Evolutionary conservation across 30 jellyfish, hydroid and myxozoan genomes (phyloP).

Genomic region (Aurelia sp.): DNA sequence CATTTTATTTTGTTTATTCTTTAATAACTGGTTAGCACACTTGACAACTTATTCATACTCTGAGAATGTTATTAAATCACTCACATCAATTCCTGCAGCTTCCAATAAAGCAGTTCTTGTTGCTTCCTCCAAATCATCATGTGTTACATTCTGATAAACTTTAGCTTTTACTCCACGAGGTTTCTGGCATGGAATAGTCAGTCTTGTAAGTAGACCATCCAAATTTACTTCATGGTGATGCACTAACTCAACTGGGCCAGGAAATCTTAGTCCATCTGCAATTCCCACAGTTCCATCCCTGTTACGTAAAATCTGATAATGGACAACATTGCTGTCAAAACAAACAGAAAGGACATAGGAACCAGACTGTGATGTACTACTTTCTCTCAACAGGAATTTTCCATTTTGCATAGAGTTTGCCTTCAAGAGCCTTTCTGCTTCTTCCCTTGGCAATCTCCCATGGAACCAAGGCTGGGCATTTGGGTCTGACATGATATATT

Average conservation of each 20-base stretch:
- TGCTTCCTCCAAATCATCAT: conserved; percentile 94
- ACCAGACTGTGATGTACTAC: conserved; percentile 73
- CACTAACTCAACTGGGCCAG: conserved; percentile 95
- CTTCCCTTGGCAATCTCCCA: conserved; percentile 92
- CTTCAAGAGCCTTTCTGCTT: conserved; percentile 74
- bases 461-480: conserved; percentile 94
- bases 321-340: conserved; percentile 80
- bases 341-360: conserved; percentile 87
- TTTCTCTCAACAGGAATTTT: conserved; percentile 86
- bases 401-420: conserved; percentile 82
- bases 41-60: too few species aligned
- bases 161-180: conserved; percentile 91
- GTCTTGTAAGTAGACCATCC: conserved; percentile 89
- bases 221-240: conserved; percentile 89
- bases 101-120: conserved; percentile 73
- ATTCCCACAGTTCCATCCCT: conserved; percentile 95
- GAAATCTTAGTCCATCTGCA: conserved; percentile 92
- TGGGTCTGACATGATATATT: conserved; percentile 85
- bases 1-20: too few species aligned
- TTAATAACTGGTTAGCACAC: too few species aligned
- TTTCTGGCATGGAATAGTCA: conserved; percentile 76
- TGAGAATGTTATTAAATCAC: background rate
- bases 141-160: conserved; percentile 85
- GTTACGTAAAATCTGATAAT: conserved; percentile 84
- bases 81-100: conserved; percentile 64